These are phyloP conservation scores for Anthonomus grandis DNA, from an alignment of 1,140 invertebrate species.

Conservation along the genomic window DNA sequence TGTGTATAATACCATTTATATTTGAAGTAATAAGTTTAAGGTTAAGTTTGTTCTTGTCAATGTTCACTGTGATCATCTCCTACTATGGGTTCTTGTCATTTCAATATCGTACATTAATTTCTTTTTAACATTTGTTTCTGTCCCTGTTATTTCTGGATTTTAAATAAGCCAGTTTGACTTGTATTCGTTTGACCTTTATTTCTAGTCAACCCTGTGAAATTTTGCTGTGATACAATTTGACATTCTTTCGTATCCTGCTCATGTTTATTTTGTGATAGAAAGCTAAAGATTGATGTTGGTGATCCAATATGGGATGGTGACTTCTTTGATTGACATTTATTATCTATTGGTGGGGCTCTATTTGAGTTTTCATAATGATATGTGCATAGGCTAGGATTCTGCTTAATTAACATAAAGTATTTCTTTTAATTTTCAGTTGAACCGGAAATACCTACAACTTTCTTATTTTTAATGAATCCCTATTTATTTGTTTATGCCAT, in stretches of 20 bases:
- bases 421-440: too few relatives aligned
- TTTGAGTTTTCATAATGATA: too few relatives aligned
- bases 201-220: neutral
- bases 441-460: too few relatives aligned
- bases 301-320: too few relatives aligned
- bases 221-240: neutral
- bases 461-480: too few relatives aligned
- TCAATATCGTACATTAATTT: neutral
- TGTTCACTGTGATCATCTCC: neutral
- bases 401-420: too few relatives aligned
- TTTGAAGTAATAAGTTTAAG: neutral
- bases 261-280: too few relatives aligned
- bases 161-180: neutral
- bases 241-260: neutral
- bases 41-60: neutral
- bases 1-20: neutral
- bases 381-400: too few relatives aligned
- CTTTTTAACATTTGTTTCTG: neutral
- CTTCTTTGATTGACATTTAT: too few relatives aligned
- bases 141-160: neutral
- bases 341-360: too few relatives aligned
- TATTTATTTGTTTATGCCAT: too few relatives aligned
- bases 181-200: neutral
- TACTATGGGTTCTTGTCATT: neutral
- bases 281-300: too few relatives aligned